These are phyloP conservation scores for Chlorodrepanis virens DNA, from an alignment of 2,113 vertebrate species.

Conservation along the genomic window DNA sequence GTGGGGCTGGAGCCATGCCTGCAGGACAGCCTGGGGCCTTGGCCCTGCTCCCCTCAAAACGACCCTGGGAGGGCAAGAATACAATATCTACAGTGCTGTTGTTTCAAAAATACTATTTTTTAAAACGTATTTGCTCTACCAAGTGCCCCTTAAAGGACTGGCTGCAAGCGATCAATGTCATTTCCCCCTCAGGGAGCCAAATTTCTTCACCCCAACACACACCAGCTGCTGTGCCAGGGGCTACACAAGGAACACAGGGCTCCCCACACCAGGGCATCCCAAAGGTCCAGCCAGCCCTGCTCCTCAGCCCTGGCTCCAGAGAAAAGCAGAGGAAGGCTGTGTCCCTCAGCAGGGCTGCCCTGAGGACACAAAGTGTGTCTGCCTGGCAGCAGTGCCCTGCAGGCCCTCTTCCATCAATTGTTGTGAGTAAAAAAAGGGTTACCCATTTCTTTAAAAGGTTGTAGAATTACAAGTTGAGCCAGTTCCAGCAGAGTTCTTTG, in stretches of 20 bases:
- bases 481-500: too few species aligned
- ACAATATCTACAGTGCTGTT: background rate
- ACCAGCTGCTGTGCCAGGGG: background rate
- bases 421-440: too few species aligned
- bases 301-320: accelerated
- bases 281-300: background rate
- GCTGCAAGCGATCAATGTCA: background rate
- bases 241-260: accelerated
- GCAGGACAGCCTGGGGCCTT: background rate
- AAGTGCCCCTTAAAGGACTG: background rate
- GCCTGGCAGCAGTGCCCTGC: background rate
- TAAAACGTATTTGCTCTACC: background rate
- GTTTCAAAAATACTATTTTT: background rate
- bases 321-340: background rate
- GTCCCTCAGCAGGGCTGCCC: background rate
- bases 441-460: too few species aligned
- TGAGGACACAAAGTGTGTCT: background rate
- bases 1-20: background rate
- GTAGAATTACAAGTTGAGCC: too few species aligned
- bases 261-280: background rate
- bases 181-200: background rate
- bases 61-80: background rate
- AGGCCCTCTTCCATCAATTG: background rate
- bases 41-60: background rate
- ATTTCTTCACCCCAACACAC: background rate